Evolutionary conservation across 2,888 invertebrate species (phyloP), one percentile per base, ranked within the genome.

Genomic region (Synanthedon myopaeformis): DNA sequence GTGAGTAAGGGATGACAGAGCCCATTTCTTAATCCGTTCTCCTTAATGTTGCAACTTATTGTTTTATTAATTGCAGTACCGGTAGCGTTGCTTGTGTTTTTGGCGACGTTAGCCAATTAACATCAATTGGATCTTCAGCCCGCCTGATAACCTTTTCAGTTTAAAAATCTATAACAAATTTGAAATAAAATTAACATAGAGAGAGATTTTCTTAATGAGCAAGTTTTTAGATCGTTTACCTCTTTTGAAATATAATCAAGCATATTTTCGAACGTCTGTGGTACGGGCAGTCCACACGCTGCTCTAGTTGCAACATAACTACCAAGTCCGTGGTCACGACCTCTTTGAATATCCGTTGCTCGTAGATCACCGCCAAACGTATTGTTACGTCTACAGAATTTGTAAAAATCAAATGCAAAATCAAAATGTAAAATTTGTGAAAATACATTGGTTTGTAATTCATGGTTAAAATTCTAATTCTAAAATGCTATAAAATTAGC

Each of bases 251-350:
- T 92, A 51, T 91, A 89, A 70, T 93, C 94, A 0, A 81, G 69
- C 77, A 93, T 92, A 56, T 93, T 94, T 42, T 90, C 76, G 89
- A 95, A 96, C 0, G 76, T 79, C 19, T 79, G 78, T 0, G 94
- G 95, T 51, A 91, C 90, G 0, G 89, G 88, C 10, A 95, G 76
- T 0, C 94, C 93, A 67, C 95, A 95, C 59, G 92, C 92, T 10
- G 91, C 91, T 54, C 98, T 89, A 66, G 92, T 92, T 55, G 92
- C 90, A 56, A 93, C 92, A 76, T 96, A 96, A 0, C 91, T 90
- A 4, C 93, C 94, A 41, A 96, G 82, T 11, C 94, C 96, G 67
- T 96, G 96, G 75, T 96, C 96, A 52, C 96, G 90, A 60, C 94
- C 94, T 58, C 96, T 90, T 72, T 96, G 96, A 58, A 96, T 92